Evolutionary conservation across 2,888 invertebrate species (phyloP).

Genomic region (Morinoia aosen): DNA sequence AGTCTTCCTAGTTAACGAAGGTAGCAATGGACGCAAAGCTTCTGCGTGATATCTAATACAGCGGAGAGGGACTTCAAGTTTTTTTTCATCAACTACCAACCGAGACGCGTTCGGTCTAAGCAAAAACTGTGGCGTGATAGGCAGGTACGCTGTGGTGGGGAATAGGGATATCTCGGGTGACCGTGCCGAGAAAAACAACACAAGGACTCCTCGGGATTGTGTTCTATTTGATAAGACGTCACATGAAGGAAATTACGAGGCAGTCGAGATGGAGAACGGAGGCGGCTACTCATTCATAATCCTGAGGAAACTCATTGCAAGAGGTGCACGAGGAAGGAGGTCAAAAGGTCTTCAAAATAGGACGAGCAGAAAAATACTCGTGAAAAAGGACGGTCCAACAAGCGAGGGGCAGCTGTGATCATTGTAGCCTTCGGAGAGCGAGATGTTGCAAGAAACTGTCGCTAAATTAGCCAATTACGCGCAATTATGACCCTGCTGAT

Average conservation of each 20-base stretch:
- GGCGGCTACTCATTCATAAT: neutral
- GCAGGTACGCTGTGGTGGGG: neutral
- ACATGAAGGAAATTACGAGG: conserved; percentile 4
- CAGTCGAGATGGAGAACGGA: neutral
- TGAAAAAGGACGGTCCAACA: neutral
- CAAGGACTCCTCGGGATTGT: neutral
- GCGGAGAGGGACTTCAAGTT: neutral
- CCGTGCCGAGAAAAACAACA: neutral
- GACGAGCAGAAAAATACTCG: neutral
- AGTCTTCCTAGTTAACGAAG: too few relatives aligned
- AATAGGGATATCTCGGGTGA: neutral
- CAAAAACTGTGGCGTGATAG: neutral
- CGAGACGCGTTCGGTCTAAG: neutral
- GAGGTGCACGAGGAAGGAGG: neutral
- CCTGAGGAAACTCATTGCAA: neutral
- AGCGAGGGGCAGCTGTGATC: neutral
- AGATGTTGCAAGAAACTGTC: neutral
- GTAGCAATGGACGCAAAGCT: neutral
- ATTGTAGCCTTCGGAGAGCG: neutral
- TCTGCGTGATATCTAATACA: neutral
- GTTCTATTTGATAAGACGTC: conserved; percentile 12
- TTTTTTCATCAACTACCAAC: neutral
- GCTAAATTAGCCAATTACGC: neutral
- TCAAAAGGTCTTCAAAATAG: neutral
- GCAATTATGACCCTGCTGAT: neutral